Percentiles rank a stretch among this genome's conserved stretches.
Evolutionary conservation across 2,113 vertebrate genomes (phyloP).

Genomic region (Tylochromis polylepis): DNA sequence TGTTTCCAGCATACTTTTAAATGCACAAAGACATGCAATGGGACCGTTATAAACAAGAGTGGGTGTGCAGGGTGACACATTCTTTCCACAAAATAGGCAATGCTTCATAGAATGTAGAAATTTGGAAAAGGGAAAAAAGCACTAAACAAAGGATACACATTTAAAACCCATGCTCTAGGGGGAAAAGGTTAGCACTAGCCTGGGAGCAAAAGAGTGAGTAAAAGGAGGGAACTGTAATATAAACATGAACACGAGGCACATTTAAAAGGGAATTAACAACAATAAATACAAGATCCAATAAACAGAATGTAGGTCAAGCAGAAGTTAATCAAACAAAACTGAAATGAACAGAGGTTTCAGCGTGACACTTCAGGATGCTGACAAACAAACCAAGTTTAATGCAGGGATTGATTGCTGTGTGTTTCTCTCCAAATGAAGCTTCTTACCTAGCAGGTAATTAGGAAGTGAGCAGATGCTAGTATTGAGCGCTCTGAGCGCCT

Average conservation of each 20-base stretch:
- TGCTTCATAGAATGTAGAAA: neutral
- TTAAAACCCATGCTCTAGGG: neutral
- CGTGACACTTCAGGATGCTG: slow-evolving; percentile 34
- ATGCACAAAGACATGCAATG: neutral
- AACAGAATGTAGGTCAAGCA: neutral
- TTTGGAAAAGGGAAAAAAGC: neutral
- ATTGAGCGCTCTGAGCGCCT: slow-evolving; percentile 44
- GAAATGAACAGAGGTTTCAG: neutral
- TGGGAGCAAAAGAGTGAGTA: neutral
- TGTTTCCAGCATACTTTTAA: neutral
- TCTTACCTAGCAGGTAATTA: slow-evolving; percentile 60
- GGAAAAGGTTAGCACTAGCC: neutral
- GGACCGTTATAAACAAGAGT: neutral
- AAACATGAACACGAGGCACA: neutral
- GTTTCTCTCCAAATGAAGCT: slow-evolving; percentile 47
- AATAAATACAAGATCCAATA: neutral
- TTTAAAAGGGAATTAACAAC: neutral
- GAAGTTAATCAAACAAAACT: slow-evolving; percentile 15
- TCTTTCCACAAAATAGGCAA: slow-evolving; percentile 6
- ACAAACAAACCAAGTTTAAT: slow-evolving; percentile 47
- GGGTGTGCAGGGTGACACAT: neutral
- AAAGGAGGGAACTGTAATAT: neutral
- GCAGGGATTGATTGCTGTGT: slow-evolving; percentile 45
- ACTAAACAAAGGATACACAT: neutral
- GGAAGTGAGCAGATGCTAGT: slow-evolving; percentile 52